Evolutionary conservation across 2,888 invertebrate genomes (phyloP), one percentile per base, ranked within the genome.

Genomic region (Trichogramma dendrolimi): DNA sequence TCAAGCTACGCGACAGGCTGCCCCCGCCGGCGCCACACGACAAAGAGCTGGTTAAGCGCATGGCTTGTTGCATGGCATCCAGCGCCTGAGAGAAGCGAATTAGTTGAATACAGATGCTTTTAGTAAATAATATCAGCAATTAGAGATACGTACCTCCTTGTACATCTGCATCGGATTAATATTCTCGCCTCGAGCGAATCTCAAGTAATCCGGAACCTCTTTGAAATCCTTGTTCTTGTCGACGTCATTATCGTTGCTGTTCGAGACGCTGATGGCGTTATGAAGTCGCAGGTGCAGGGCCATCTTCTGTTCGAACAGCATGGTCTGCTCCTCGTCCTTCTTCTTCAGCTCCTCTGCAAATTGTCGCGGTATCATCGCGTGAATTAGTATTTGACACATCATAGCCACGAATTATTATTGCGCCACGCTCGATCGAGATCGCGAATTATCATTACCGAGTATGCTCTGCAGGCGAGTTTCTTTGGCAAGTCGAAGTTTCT

Each of bases 231-330:
- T 75, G 11, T 78, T 77, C 61, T 68, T 68, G 39, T 74, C 73
- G 6, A 66, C 67, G 40, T 78, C 77, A 38, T 67, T 73, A 55
- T 78, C 78, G 61, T 71, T 76, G 14, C 72, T 74, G 53, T 75
- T 78, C 64, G 76, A 79, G 5, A 80, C 71, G 46, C 84, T 84
- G 0, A 87, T 86, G n/a, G 88, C 85, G 2, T 87, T 87, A 53
- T 89, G 82, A 72, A 92, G 83, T 72, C 87, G 89, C 78, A 93
- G 82, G 72, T 95, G 91, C 51, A 95, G 77, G 54, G 88, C 85
- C 84, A 94, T 91, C 77, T 95, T 96, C 73, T 94, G 94, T 76
- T 96, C 94, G 54, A 96, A 82, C 52, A 94, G 81, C 38, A 88
- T 81, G 10, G 93, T 92, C 73, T 94, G 92, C 73, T 93, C 92